Evolutionary conservation across 2,797 vertebrate genomes (phyloP), one percentile per base, ranked within the genome.

Genomic region (Craterocephalus amniculus): DNA sequence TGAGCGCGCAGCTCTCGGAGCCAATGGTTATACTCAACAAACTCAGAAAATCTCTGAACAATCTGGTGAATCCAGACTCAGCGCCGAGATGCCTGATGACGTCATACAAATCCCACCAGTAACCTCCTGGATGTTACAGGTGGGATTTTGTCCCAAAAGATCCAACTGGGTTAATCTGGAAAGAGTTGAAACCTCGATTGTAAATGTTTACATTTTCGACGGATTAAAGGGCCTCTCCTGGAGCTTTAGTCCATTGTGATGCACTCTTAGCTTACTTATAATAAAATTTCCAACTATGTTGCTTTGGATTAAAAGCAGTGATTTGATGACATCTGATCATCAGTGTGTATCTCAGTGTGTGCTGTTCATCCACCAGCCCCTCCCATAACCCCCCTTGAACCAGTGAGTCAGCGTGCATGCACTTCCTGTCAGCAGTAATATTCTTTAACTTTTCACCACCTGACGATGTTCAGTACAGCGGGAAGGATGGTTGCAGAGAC

Each of bases 361-460:
- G 32, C 32, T 34, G 32, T 34, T 34, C 83, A 75, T 85, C 80
- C 75, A 81, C 76, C 77, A 80, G 78, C 81, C 68, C 58, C 74
- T 83, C 80, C 87, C 80, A 79, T 89, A 88, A 92, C 88, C 90
- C 87, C 81, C 36, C 36, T 35, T 11, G 45, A 60, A 14, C 58
- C 70, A 29, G 70, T 79, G 78, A 87, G 40, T 77, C 66, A 68
- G 58, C 27, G 26, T 1, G 0, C 4, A 6, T 29, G 5, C 1
- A 69, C 22, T 75, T 82, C 74, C 76, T 29, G 68, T 72, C 43
- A 74, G 58, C 63, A 0, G 63, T 13, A 4, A 6, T 4, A 10
- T 65, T 69, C 48, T 49, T 29, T 16, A 52, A 48, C 34, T 40
- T 52, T 12, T 45, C 38, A 38, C 14, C 54, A 54, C 51, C 58